Evolutionary conservation across 1,140 invertebrate genomes (phyloP), one percentile per base, ranked within the genome.

Genomic region (Drosophila nannoptera): DNA sequence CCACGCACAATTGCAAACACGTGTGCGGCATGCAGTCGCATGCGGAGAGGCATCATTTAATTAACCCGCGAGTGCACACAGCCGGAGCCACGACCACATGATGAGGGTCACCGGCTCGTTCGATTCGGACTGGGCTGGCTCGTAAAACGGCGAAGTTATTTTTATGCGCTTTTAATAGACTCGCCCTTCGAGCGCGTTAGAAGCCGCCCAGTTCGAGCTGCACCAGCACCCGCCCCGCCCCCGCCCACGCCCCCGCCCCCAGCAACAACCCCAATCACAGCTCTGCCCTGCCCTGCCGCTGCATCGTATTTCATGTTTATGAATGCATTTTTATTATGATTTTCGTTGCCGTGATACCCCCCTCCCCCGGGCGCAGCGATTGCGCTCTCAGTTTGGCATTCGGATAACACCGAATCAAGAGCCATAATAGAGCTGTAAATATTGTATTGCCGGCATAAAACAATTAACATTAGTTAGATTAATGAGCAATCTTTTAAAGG

Each of bases 141-240:
- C 81, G 67, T 86, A 86, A 83, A 84, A 84, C 65, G 73, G 48
- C 67, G 64, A 77, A 81, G 77, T 81, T 86, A 86, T 86, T 86
- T 86, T 86, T 81, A 86, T 86, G 81, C 81, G 81, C 81, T 81
- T 86, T 86, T 86, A 86, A 86, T 86, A 86, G 81, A 86, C 81
- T 77, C 69, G 48, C 74, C 74, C 81, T 81, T 87, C 75, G 82
- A 77, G 9, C 52, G 58, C 53, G 22, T 58, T 66, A 58, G 64
- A 52, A 50, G 36, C 12, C 56, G 1, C 22, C 1, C 22, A 3
- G 1, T 22, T 22, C 22, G 22, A 22, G 22, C 22, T n/a, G n/a
- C n/a, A n/a, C n/a, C n/a, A n/a, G 22, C 1, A 3, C 22, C 22
- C 22, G 1, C 22, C 22, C 3, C 22, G 1, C 22, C 22, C 22